These are phyloP conservation scores for Eupithecia dodoneata DNA, from an alignment of 2,888 invertebrate species.

Conservation along the genomic window DNA sequence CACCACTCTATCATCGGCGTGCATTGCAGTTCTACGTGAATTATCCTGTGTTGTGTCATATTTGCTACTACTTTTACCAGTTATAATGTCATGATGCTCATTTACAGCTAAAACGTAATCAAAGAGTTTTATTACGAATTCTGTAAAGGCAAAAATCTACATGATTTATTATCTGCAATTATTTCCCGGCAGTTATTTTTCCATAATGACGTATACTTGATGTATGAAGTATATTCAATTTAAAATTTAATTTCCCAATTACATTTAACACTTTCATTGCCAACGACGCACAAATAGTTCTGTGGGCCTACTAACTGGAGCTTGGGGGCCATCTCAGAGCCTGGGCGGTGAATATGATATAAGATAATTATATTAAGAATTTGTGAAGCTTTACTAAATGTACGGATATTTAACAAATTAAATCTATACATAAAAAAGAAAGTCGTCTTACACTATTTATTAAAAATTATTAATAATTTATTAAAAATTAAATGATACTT, in stretches of 20 bases:
- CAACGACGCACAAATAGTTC: not conserved
- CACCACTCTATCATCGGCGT: constrained; percentile 20
- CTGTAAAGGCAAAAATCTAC: not conserved
- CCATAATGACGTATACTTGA: too few relatives aligned
- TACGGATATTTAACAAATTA: not conserved
- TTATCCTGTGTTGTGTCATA: not conserved
- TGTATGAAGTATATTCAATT: not conserved
- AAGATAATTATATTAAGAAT: not conserved
- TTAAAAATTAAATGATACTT: too few relatives aligned
- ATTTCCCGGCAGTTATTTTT: too few relatives aligned
- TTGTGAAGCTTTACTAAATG: not conserved
- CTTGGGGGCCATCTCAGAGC: not conserved
- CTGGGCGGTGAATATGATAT: not conserved
- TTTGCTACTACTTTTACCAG: not conserved
- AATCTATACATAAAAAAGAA: too few relatives aligned
- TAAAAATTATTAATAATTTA: too few relatives aligned
- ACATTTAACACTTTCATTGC: not conserved
- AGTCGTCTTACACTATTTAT: too few relatives aligned
- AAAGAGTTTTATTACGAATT: not conserved
- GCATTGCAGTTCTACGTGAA: constrained; percentile 21
- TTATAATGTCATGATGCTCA: not conserved
- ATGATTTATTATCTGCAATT: too few relatives aligned
- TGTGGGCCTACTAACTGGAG: not conserved
- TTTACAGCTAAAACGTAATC: not conserved
- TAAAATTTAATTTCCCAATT: not conserved